A percentile compares a stretch with the other conserved stretches of the same genome.
These are phyloP conservation scores for Dasypus novemcinctus DNA, from an alignment of 2,113 vertebrate genomes.

Conservation along the genomic window DNA sequence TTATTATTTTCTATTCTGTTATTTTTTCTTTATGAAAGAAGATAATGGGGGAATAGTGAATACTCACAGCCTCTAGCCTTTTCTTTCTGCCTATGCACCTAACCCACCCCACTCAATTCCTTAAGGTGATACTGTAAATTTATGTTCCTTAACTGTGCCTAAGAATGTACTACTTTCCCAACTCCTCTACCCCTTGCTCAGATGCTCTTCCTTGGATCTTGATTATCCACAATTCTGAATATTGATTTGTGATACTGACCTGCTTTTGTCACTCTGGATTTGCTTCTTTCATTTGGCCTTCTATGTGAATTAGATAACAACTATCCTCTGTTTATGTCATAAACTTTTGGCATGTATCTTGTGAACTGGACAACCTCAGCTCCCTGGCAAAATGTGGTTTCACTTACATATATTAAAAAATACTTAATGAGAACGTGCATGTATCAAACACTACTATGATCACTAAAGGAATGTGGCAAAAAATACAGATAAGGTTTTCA, in stretches of 20 bases:
- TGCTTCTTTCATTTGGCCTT: neutral
- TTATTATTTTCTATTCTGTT: neutral
- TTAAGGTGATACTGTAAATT: fast-evolving
- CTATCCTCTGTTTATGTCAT: neutral
- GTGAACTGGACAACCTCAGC: neutral
- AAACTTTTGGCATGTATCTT: neutral
- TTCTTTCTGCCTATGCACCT: neutral
- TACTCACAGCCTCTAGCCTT: fast-evolving
- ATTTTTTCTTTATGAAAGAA: neutral
- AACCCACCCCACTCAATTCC: neutral
- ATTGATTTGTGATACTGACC: neutral
- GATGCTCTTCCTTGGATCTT: fast-evolving
- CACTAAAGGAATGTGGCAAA: neutral
- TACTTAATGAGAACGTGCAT: neutral
- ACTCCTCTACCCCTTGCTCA: neutral
- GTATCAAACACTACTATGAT: neutral
- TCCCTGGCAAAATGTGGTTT: neutral
- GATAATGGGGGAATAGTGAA: neutral
- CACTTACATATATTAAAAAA: neutral
- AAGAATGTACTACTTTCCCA: neutral
- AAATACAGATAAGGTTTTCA: neutral
- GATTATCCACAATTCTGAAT: neutral
- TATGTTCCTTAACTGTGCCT: neutral
- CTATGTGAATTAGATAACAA: neutral
- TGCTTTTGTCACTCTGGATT: neutral